A percentile compares a stretch with the other conserved stretches of the same genome.
phyloP scores from a whole-genome alignment of 2,888 invertebrate genomes.

The Eupithecia abbreviata region DNA sequence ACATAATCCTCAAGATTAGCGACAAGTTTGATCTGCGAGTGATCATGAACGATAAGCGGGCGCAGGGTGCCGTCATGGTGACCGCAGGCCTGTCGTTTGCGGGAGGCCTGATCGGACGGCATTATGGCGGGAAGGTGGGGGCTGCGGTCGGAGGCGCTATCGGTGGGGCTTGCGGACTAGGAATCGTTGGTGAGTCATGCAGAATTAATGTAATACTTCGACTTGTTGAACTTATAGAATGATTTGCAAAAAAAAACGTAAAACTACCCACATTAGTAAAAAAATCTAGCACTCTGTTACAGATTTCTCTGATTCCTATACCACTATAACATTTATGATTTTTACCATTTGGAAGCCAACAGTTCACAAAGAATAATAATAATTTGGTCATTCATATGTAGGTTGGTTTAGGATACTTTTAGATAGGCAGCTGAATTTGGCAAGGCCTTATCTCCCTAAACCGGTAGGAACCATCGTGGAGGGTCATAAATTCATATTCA shows the following conservation, averaged over 20 bases:
- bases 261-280: constrained; percentile 25
- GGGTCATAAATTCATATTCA: background rate
- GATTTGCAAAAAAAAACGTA: background rate
- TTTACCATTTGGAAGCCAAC: background rate
- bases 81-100: constrained; percentile 71
- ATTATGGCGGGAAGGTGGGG: constrained; percentile 73
- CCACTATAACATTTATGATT: background rate
- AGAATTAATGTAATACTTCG: background rate
- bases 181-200: constrained; percentile 64
- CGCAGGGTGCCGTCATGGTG: constrained; percentile 61
- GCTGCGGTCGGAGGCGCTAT: constrained; percentile 72
- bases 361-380: background rate
- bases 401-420: background rate
- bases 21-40: constrained; percentile 74
- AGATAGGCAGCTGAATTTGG: background rate
- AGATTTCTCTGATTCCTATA: background rate
- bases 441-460: background rate
- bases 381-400: background rate
- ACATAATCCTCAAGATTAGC: constrained; percentile 65
- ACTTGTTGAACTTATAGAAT: background rate
- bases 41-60: constrained; percentile 57
- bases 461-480: background rate
- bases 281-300: background rate
- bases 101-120: constrained; percentile 70
- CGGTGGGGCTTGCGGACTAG: constrained; percentile 74